Evolutionary conservation across 2,888 invertebrate genomes (phyloP).

Genomic region (Drosophila fulvimacula): DNA sequence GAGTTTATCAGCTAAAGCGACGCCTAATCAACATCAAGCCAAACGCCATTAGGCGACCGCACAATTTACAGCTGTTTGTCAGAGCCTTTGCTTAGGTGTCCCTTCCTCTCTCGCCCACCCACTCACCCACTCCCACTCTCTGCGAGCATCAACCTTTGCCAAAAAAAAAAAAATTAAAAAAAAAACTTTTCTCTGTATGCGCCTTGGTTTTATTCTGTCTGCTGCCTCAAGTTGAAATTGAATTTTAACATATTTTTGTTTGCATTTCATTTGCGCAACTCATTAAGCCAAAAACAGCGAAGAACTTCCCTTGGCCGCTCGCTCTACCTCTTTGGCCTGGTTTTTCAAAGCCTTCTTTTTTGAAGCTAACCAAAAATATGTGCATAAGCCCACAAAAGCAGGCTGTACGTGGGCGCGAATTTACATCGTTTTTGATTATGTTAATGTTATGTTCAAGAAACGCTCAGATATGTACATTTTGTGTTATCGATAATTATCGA

Average conservation of each 20-base stretch:
- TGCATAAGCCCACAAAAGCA: not conserved
- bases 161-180: conserved; percentile 9
- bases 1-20: conserved; percentile 76
- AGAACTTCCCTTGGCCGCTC: conserved; percentile 2
- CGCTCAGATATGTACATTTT: not conserved
- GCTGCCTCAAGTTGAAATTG: conserved; percentile 62
- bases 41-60: conserved; percentile 68
- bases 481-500: conserved; percentile 4
- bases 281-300: conserved; percentile 57
- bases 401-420: not conserved
- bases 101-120: not conserved
- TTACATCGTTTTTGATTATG: not conserved
- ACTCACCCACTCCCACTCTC: not conserved
- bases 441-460: not conserved
- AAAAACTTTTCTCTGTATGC: conserved; percentile 34
- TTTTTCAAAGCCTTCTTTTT: not conserved
- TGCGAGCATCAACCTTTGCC: not conserved
- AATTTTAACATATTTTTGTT: conserved; percentile 68
- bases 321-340: not conserved
- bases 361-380: not conserved
- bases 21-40: conserved; percentile 75
- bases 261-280: conserved; percentile 68
- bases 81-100: conserved; percentile 26
- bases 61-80: conserved; percentile 70
- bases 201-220: conserved; percentile 54